Evolutionary conservation across 2,888 invertebrate genomes (phyloP).

Genomic region (Parnassius glacialis): DNA sequence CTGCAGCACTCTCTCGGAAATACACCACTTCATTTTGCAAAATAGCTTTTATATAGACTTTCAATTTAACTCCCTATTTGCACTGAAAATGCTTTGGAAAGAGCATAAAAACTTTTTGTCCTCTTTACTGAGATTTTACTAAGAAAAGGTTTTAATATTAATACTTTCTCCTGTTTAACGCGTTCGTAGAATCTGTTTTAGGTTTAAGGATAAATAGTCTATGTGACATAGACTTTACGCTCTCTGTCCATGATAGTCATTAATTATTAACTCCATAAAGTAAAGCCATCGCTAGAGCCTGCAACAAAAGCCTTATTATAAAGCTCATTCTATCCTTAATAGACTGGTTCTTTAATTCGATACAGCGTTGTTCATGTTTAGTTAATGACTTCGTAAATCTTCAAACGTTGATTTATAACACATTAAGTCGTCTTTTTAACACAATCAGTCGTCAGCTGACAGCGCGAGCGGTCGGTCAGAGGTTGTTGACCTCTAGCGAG

Average conservation of each 20-base stretch:
- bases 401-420: not conserved
- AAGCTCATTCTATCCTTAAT: slow-evolving; percentile 22
- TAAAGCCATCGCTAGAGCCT: slow-evolving; percentile 10
- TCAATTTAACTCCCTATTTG: not conserved
- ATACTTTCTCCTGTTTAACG: too few species aligned
- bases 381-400: slow-evolving; percentile 12
- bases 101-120: too few species aligned
- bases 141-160: too few species aligned
- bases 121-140: too few species aligned
- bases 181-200: too few species aligned
- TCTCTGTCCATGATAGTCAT: slow-evolving; percentile 3
- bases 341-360: slow-evolving; percentile 17
- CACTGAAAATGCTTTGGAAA: too few species aligned
- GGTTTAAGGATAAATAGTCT: too few species aligned
- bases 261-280: slow-evolving; percentile 19
- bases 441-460: too few species aligned
- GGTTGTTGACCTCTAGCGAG: too few species aligned
- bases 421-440: too few species aligned
- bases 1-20: not conserved
- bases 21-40: not conserved
- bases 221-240: too few species aligned
- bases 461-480: too few species aligned
- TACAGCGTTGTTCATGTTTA: slow-evolving; percentile 15
- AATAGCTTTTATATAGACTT: not conserved
- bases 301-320: slow-evolving; percentile 22